These are phyloP conservation scores for Oscheius sp. DNA, from an alignment of 2,888 invertebrate species.

Conservation along the genomic window DNA sequence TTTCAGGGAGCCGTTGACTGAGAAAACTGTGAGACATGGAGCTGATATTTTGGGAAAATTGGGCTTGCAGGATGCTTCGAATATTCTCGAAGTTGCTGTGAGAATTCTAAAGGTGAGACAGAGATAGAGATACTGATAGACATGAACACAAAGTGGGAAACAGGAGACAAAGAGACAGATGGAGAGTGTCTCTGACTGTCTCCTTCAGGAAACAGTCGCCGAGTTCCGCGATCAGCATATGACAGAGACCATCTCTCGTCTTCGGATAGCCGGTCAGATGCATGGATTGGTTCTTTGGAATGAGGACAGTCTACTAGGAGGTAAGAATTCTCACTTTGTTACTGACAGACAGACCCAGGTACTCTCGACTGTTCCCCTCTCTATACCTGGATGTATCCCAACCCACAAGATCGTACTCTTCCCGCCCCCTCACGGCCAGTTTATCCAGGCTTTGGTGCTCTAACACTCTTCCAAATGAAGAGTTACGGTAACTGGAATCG, in stretches of 20 bases:
- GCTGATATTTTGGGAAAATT: conserved; percentile 10
- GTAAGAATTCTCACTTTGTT: neutral
- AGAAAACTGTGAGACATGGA: conserved; percentile 4
- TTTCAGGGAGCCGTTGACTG: conserved; percentile 2
- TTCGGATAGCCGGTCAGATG: conserved; percentile 53
- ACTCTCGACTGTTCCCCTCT: conserved; percentile 35
- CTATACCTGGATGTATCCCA: conserved; percentile 49
- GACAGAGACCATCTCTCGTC: neutral
- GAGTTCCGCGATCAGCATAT: neutral
- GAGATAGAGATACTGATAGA: neutral
- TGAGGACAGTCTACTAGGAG: neutral
- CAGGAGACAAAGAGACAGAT: too few relatives aligned
- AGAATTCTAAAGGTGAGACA: neutral
- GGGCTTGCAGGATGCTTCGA: conserved; percentile 15
- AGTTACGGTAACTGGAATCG: conserved; percentile 34
- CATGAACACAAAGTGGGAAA: too few relatives aligned
- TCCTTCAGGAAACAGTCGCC: neutral
- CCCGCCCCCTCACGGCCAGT: conserved; percentile 27
- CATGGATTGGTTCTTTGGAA: conserved; percentile 54
- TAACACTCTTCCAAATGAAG: conserved; percentile 36
- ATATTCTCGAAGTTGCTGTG: conserved; percentile 8
- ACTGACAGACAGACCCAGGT: neutral
- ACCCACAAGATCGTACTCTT: conserved; percentile 3
- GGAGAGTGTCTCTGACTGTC: neutral
- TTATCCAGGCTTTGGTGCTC: conserved; percentile 46